Evolutionary conservation across 30 jellyfish, hydroid and myxozoan genomes (phyloP), one percentile per base, ranked within the genome.

Genomic region (Turritopsis dohrnii): DNA sequence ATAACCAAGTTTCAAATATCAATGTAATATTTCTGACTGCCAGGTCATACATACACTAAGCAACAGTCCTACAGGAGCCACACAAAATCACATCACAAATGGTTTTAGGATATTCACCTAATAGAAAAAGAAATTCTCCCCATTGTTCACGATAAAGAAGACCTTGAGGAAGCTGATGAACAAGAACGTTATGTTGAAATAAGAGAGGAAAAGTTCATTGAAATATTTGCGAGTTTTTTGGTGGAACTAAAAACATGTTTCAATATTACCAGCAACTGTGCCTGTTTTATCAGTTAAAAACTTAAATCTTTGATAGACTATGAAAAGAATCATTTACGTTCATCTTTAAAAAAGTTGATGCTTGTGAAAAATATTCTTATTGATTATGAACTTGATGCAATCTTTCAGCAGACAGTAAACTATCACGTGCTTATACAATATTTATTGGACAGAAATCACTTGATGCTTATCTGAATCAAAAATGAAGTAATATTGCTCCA

Each of bases 381-480:
- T 60, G 0, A 60, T 23, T 60, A 60, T 60, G 73, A 60, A 60
- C 73, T 60, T 21, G 73, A 60, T 0, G 73, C 73, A 18, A 60
- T 60, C 21, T 23, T 60, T 18, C 19, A 18, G 19, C 73, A 60
- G 0, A 60, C 73, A 60, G 73, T 60, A 18, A 21, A 18, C 21
- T 60, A 18, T 60, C 73, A 0, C 73, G 21, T 60, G 73, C 0
- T 60, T 60, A 23, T 23, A 18, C 73, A 60, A 60, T 18, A 60
- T 60, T 60, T 60, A 23, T 60, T 60, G 0, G 73, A 21, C 73
- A 60, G 21, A 60, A 60, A 23, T 60, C 73, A 60, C 73, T 60
- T 60, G 73, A 60, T 60, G 73, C 73, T 60, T 60, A 60, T 60
- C 19, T 60, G 21, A 60, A 60, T 60, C 73, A 60, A 60, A 21